Evolutionary conservation across 2,113 vertebrate genomes (phyloP), one percentile per base, ranked within the genome.

Genomic region (Ictidomys tridecemlineatus): DNA sequence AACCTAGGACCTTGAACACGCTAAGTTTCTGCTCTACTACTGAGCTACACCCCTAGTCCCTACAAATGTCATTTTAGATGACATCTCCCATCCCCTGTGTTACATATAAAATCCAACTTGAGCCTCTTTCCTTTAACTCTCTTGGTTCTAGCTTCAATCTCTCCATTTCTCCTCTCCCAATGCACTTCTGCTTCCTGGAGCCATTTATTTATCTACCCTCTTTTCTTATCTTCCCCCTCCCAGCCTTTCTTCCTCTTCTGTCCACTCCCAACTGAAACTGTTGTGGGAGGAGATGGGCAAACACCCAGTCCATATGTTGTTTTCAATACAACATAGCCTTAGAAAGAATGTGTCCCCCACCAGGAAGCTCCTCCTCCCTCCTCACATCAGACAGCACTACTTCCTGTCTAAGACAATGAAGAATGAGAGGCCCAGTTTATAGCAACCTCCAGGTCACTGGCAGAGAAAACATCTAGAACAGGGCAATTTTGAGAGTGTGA

Each of bases 231-330:
- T 53, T 26, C 53, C 28, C 8, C 12, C 14, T 67, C 9, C 30
- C 8, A 32, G 2, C 32, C 61, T 96, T 63, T 72, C 82, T 76
- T 78, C 32, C 32, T n/a, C 73, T 87, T 91, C 24, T 9, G 11
- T 73, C 61, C 26, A 42, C 83, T 93, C 76, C 84, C 67, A 61
- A 24, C 12, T 67, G 92, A 97, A 85, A 96, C 94, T 83, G 32
- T 39, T 32, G 45, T 89, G 79, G 82, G 91, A 93, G 85, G 73
- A 72, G 28, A 39, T 45, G 63, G 70, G 70, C 53, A 42, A 63
- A 77, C n/a, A 77, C 32, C 20, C 82, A 69, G 58, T 34, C 37
- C 72, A 58, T 17, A 91, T 53, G 37, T 70, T 48, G 2, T 28
- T 74, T 76, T 89, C 84, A 48, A 73, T 69, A 69, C 56, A 89